Evolutionary conservation across 2,113 vertebrate species (phyloP).

Genomic region (Meriones unguiculatus): DNA sequence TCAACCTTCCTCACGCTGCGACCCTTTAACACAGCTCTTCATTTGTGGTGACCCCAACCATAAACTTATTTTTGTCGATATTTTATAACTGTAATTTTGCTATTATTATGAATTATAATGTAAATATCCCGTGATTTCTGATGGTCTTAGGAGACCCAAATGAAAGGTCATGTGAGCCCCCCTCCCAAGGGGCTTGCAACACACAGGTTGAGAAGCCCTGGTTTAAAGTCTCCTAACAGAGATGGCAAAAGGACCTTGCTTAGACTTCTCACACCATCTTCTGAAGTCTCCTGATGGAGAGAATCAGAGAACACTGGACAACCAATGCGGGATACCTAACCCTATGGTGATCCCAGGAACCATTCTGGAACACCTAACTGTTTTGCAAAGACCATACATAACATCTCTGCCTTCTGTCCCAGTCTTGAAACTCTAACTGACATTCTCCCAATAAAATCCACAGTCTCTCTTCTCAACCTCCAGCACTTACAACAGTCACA

Average conservation of each 20-base stretch:
- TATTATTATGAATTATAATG: too few species aligned
- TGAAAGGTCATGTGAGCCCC: not conserved
- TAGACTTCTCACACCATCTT: not conserved
- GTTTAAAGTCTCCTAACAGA: not conserved
- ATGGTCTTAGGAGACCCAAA: not conserved
- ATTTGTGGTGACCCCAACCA: not conserved
- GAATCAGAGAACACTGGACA: not conserved
- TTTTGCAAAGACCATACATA: not conserved
- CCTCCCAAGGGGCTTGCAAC: not conserved
- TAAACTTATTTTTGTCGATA: not conserved
- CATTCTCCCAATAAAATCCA: not conserved
- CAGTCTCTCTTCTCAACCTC: not conserved
- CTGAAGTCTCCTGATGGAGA: not conserved
- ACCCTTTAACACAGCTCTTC: not conserved
- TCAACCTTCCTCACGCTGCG: not conserved
- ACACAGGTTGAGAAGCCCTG: not conserved
- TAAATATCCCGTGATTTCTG: not conserved
- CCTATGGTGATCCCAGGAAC: not conserved
- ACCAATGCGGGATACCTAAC: accelerated
- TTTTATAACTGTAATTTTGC: not conserved
- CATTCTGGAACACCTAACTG: not conserved
- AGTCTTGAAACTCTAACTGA: not conserved
- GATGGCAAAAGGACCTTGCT: not conserved
- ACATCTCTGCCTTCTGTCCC: not conserved
- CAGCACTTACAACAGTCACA: not conserved